A percentile compares a stretch with the other conserved stretches of the same genome.
phyloP scores from a whole-genome alignment of 2,113 vertebrate species.

The Talpa occidentalis region DNA sequence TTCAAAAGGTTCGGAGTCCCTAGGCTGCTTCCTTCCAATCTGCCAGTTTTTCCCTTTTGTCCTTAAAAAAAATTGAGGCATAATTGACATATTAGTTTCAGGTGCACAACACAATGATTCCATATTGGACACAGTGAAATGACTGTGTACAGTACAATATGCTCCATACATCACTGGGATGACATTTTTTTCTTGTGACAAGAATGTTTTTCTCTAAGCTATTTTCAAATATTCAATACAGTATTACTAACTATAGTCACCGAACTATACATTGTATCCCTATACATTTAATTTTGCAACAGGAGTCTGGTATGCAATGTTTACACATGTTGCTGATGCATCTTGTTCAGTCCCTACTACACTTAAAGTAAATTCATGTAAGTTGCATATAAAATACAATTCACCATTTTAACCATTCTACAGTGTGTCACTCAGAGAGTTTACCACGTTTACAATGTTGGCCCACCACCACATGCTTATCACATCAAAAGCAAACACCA shows the following conservation, averaged over 20 bases:
- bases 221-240: background rate
- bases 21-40: background rate
- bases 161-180: too few species aligned
- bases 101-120: background rate
- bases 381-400: background rate
- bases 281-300: too few species aligned
- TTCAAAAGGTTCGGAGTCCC: rapidly evolving
- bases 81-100: background rate
- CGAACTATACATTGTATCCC: too few species aligned
- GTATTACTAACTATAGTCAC: too few species aligned
- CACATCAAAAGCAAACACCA: rapidly evolving
- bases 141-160: too few species aligned
- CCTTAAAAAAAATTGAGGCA: background rate
- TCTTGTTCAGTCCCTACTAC: background rate
- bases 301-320: too few species aligned
- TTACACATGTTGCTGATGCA: rapidly evolving
- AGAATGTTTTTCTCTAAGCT: background rate
- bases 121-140: too few species aligned
- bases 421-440: rapidly evolving
- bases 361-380: background rate
- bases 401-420: background rate
- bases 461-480: background rate
- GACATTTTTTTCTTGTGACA: background rate
- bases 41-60: background rate
- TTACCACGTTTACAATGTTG: rapidly evolving